Evolutionary conservation across 2,797 vertebrate genomes (phyloP), one percentile per base, ranked within the genome.

Genomic region (Meriones psammophilus): DNA sequence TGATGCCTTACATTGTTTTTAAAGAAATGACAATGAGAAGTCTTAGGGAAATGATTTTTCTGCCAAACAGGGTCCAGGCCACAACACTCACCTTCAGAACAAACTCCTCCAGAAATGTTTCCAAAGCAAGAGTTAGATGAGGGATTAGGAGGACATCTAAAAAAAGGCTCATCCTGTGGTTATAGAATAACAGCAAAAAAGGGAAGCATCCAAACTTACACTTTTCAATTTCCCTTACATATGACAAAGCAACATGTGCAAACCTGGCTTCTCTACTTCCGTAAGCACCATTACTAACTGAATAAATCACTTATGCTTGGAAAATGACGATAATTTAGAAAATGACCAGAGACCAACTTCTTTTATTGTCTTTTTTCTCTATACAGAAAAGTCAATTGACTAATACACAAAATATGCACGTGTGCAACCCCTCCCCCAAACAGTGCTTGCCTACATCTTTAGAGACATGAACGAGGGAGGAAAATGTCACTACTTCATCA

Each of bases 301-400:
- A 89, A 79, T 89, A 91, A 94, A 76, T 87, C 64, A 88, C 54
- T 62, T 28, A 62, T 36, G 54, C 46, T 96, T 69, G 89, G 71
- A 95, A 94, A 95, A 79, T 94, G 64, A 94, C 28, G 86, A 24
- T 94, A 54, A 95, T 87, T 83, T 78, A 89, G 83, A 95, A 92
- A 96, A 95, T 88, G 42, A 64, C 62, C 93, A 15, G 13, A 87
- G 88, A 88, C 78, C 76, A 89, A 1, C 10, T 79, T 60, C 39
- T 13, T 62, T 78, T 91, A 17, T 60, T 78, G 8, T 36, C 12
- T 89, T 94, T 68, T 85, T 66, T 64, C 22, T 84, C 42, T 36
- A 9, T 50, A 73, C 2, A 84, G 36, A 92, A 96, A 95, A 93
- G 28, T 76, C 36, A 89, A n/a, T 8, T 74, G 54, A 88, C 88